Evolutionary conservation across 2,113 vertebrate genomes (phyloP).

Genomic region (Leucoraja erinaceus): DNA sequence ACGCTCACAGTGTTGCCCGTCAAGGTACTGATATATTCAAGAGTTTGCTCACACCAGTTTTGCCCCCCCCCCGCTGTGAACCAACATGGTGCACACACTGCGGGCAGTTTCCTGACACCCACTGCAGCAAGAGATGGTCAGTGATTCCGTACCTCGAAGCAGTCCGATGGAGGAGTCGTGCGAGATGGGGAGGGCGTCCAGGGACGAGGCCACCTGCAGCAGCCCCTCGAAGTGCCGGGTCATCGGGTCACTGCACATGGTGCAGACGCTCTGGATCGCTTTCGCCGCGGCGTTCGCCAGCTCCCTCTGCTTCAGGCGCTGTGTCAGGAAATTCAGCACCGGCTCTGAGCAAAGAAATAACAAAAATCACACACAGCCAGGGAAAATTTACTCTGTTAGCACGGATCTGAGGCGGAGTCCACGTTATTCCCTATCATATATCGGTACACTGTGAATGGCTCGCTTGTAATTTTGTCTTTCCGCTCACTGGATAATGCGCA

Average conservation of each 20-base stretch:
- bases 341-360: conserved; percentile 59
- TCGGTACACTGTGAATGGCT: too few species aligned
- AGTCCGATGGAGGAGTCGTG: conserved; percentile 86
- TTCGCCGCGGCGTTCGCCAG: conserved; percentile 86
- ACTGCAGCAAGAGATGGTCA: not conserved
- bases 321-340: conserved; percentile 88
- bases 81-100: not conserved
- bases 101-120: not conserved
- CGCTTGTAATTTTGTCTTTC: too few species aligned
- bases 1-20: not conserved
- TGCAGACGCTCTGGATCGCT: conserved; percentile 95
- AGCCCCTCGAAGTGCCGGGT: conserved; percentile 89
- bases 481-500: too few species aligned
- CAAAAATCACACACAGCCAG: not conserved
- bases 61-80: not conserved
- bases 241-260: conserved; percentile 92
- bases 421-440: too few species aligned
- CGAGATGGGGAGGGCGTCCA: conserved; percentile 85
- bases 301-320: conserved; percentile 80
- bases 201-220: conserved; percentile 82
- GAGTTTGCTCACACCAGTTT: too few species aligned
- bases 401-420: not conserved
- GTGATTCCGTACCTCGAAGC: conserved; percentile 74
- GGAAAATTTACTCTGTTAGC: not conserved
- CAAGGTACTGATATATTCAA: too few species aligned